phyloP scores from a whole-genome alignment of 2,113 vertebrate genomes.

The Fulmarus glacialis region DNA sequence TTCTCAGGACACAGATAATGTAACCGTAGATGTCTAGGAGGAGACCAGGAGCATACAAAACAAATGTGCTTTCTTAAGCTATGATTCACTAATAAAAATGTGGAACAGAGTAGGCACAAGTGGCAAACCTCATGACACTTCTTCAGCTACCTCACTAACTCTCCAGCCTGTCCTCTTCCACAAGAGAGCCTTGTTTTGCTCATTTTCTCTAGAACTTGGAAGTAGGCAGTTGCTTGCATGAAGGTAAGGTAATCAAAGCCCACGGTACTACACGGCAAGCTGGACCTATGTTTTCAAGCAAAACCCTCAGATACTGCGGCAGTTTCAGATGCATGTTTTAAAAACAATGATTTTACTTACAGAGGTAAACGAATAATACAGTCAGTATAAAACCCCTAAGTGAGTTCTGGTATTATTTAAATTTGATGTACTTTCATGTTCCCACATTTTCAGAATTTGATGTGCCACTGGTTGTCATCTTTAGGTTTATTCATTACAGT shows the following conservation, averaged over 20 bases:
- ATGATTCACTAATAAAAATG: not conserved
- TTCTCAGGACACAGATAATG: not conserved
- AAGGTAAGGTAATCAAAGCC: not conserved
- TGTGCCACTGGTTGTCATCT: constrained; percentile 16
- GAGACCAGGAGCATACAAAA: not conserved
- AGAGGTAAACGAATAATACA: not conserved
- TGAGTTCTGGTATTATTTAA: not conserved
- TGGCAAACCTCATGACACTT: not conserved
- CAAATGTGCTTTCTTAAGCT: not conserved
- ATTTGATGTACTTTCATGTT: not conserved
- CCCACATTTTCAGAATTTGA: not conserved
- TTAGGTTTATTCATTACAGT: not conserved
- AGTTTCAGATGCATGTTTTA: not conserved
- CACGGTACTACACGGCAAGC: not conserved
- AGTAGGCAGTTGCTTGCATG: fast-evolving
- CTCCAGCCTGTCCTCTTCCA: not conserved
- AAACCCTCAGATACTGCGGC: not conserved
- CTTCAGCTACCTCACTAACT: not conserved
- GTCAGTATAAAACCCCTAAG: not conserved
- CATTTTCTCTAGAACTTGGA: not conserved
- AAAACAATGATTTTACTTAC: not conserved
- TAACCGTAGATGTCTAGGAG: fast-evolving
- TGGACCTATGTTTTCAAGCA: not conserved
- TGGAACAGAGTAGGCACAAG: not conserved
- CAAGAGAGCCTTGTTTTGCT: not conserved